These are phyloP conservation scores for Oreochromis tanganicae DNA, from an alignment of 2,113 vertebrate species.

Conservation along the genomic window DNA sequence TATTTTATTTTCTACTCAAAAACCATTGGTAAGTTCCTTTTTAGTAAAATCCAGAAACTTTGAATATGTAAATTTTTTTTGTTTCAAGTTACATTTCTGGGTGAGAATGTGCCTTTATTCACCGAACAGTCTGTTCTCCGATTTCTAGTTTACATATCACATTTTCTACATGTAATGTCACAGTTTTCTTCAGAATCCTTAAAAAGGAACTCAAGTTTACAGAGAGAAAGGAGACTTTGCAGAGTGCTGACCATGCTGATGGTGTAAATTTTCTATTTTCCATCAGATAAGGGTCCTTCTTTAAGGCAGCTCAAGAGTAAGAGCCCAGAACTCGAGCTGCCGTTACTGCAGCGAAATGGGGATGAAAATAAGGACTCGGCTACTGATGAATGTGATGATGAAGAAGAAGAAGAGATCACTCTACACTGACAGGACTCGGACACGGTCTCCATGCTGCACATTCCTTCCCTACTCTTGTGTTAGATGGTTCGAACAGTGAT, in stretches of 20 bases:
- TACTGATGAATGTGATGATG: conserved; percentile 48
- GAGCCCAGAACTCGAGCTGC: conserved; percentile 79
- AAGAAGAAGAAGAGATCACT: conserved; percentile 66
- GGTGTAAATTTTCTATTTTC: not conserved
- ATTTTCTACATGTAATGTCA: not conserved
- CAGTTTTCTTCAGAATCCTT: not conserved
- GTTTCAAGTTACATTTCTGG: not conserved
- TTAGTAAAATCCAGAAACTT: not conserved
- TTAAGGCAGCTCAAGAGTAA: conserved; percentile 60
- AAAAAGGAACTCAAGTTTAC: not conserved
- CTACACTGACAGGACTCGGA: conserved; percentile 28
- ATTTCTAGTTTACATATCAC: not conserved
- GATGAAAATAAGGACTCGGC: conserved; percentile 43
- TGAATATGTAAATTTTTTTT: not conserved
- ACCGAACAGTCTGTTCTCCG: not conserved
- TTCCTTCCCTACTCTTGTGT: not conserved
- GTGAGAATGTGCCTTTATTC: not conserved
- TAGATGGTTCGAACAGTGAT: not conserved
- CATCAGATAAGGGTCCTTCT: conserved; percentile 53
- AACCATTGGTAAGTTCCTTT: not conserved
- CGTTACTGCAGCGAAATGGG: conserved; percentile 65
- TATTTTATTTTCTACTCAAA: not conserved
- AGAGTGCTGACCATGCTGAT: not conserved
- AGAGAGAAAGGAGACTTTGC: too few relatives aligned
- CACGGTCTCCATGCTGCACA: not conserved